phyloP scores from a whole-genome alignment of 2,888 invertebrate species.

The Calameuta pallipes region DNA sequence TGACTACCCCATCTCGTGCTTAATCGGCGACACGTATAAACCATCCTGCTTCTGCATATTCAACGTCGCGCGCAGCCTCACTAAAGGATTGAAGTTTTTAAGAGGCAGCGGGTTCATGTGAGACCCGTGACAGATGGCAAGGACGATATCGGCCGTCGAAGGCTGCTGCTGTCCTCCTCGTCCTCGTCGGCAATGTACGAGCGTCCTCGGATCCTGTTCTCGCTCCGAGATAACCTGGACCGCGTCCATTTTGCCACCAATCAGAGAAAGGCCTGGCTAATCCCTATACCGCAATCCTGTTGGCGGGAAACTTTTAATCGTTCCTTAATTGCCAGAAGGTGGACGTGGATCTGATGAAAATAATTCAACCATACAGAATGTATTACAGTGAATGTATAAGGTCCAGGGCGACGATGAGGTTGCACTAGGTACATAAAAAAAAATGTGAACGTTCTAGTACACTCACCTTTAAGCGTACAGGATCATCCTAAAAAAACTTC shows the following conservation, averaged over 20 bases:
- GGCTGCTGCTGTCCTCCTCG: slow-evolving; percentile 33
- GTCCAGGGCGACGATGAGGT: not conserved
- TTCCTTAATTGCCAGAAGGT: not conserved
- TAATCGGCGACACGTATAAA: slow-evolving; percentile 65
- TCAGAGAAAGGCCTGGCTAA: slow-evolving; percentile 34
- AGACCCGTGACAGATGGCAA: slow-evolving; percentile 55
- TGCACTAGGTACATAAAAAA: not conserved
- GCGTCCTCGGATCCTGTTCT: slow-evolving; percentile 57
- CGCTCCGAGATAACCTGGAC: slow-evolving; percentile 54
- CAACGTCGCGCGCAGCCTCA: slow-evolving; percentile 44
- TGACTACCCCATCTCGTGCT: slow-evolving; percentile 63
- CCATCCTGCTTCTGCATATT: slow-evolving; percentile 63
- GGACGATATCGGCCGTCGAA: slow-evolving; percentile 49
- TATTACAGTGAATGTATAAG: not conserved
- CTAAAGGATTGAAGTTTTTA: slow-evolving; percentile 21
- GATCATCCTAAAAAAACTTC: not conserved
- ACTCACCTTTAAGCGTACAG: not conserved
- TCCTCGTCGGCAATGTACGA: slow-evolving; percentile 22
- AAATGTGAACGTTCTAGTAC: not conserved
- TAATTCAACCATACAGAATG: not conserved
- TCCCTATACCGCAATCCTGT: slow-evolving; percentile 30
- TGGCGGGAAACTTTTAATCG: slow-evolving; percentile 27
- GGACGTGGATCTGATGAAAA: not conserved
- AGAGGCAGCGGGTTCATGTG: slow-evolving; percentile 11
- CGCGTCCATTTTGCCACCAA: slow-evolving; percentile 43